Evolutionary conservation across 2,797 vertebrate species (phyloP).

Genomic region (Brachyalestes nurse): DNA sequence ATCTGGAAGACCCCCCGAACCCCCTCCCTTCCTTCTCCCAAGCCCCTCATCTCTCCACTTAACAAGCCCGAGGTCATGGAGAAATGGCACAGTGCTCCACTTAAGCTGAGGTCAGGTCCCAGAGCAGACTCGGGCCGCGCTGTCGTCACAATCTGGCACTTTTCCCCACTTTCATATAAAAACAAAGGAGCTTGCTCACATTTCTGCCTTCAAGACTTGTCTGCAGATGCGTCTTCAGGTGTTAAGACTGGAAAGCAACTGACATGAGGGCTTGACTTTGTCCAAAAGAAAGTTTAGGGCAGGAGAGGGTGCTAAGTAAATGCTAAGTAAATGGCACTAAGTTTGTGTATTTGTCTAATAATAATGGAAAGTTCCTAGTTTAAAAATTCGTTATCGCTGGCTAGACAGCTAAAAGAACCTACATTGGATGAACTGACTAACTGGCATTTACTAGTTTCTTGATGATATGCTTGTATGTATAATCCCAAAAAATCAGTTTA

Average conservation of each 20-base stretch:
- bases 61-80: constrained; percentile 83
- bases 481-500: no score
- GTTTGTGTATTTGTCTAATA: no score
- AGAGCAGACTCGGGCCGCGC: constrained; percentile 85
- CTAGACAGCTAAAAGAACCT: no score
- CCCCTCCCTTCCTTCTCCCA: constrained; percentile 69
- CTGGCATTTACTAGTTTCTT: no score
- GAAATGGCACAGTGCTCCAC: constrained; percentile 85
- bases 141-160: constrained; percentile 56
- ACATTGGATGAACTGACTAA: no score
- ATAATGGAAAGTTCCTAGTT: no score
- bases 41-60: constrained; percentile 80
- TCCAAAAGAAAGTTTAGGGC: background rate
- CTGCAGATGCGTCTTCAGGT: background rate
- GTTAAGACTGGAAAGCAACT: constrained; percentile 4
- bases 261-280: background rate
- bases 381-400: no score
- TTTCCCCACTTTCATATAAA: constrained; percentile 67
- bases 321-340: background rate
- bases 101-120: constrained; percentile 84
- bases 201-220: background rate
- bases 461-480: no score
- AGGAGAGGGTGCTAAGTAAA: background rate
- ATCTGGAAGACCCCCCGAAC: constrained; percentile 46
- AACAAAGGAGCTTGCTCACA: constrained; percentile 23